Base-by-base conservation (phyloP, 2,113 vertebrate genomes). In the Oncorhynchus kisutch region DNA sequence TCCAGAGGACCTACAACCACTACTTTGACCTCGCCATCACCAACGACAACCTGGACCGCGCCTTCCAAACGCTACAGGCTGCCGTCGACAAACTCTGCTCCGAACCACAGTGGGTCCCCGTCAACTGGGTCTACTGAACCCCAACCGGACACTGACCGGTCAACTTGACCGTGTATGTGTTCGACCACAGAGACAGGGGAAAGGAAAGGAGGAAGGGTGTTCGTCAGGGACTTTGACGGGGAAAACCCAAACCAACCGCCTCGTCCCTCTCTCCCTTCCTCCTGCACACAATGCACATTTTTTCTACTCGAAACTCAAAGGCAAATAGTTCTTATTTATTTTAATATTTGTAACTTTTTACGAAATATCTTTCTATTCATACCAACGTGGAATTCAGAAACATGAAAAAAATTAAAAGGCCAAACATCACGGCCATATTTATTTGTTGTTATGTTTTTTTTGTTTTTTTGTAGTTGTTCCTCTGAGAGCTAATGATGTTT, bases 331-430 rank as follows among this genome's bases (percentile, higher is more conserved):
- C 94, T 95, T 96, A 96, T 98, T 96, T 98, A 98, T 97, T 97
- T 95, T 95, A 95, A 93, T 94, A 95, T 95, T 97, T 99, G 92
- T 96, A 97, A 95, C 94, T 97, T 98, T 98, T 95, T 96, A 97
- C 91, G 89, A 92, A 94, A 95, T 92, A 95, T 91, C 94, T 97
- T 98, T 97, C 93, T 97, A 96, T 95, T 94, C 92, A 91, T 91
- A 91, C 88, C 92, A 93, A 73, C 89, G 93, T 93, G 88, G 92
- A 94, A 84, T 83, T 82, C 60, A 68, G 69, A 39, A 39, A 88
- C 86, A 80, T 65, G 78, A 1, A 73, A 78, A 51, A 77, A 80
- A 71, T 5, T 24, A 72, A 59, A 72, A 54, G 79, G 81, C 82
- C 73, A 29, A 24, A 34, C 75, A 71, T 27, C 22, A 25, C 70